These are phyloP conservation scores for Caenorhabditis panamensis DNA, from an alignment of 2,888 invertebrate species.

Conservation along the genomic window DNA sequence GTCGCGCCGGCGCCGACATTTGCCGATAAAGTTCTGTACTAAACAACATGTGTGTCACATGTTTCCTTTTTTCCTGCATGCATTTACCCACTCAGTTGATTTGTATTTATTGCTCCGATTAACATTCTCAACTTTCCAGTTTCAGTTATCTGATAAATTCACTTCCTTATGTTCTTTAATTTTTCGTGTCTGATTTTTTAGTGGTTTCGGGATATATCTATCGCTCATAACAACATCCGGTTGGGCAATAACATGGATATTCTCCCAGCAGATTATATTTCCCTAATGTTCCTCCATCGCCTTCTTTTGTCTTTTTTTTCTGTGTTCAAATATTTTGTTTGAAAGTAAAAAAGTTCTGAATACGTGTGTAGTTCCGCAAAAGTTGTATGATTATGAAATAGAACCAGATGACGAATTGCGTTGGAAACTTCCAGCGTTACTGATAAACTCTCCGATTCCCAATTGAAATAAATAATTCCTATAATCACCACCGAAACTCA, in stretches of 20 bases:
- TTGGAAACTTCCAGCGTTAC: not conserved
- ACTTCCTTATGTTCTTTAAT: slow-evolving; percentile 5
- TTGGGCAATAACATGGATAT: slow-evolving; percentile 14
- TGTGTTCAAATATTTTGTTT: not conserved
- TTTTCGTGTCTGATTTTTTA: slow-evolving; percentile 13
- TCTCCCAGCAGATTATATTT: not conserved
- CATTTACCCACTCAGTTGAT: slow-evolving; percentile 24
- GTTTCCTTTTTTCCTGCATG: not conserved
- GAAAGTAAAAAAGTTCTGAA: too few species aligned
- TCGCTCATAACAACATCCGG: slow-evolving; percentile 3
- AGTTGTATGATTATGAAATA: not conserved
- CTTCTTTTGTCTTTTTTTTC: not conserved
- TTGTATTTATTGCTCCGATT: slow-evolving; percentile 55
- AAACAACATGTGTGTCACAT: slow-evolving; percentile 2
- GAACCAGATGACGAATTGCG: slow-evolving; percentile 10
- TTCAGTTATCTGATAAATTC: slow-evolving; percentile 14
- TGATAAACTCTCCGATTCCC: slow-evolving; percentile 7
- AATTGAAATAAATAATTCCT: slow-evolving; percentile 18
- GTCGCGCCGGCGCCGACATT: slow-evolving; percentile 48
- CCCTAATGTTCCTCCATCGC: not conserved
- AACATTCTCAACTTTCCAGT: not conserved
- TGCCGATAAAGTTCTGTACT: slow-evolving; percentile 56
- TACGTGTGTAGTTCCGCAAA: too few species aligned
- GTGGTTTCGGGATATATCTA: not conserved
- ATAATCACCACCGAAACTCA: slow-evolving; percentile 37